phyloP scores from a whole-genome alignment of 1,140 invertebrate genomes.

The Cydia splendana region DNA sequence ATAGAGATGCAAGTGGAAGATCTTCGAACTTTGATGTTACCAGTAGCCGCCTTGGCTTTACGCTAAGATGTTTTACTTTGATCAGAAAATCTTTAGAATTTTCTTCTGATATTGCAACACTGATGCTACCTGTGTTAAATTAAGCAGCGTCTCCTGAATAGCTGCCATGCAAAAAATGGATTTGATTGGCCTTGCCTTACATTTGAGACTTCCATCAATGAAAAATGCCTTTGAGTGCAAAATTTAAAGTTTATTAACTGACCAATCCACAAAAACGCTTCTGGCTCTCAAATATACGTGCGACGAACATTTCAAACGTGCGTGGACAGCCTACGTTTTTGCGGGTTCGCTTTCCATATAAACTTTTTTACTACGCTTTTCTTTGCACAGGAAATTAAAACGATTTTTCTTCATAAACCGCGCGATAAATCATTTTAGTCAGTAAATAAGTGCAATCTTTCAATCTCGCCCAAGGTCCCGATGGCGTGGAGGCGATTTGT shows the following conservation, averaged over 20 bases:
- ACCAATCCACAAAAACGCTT: not conserved
- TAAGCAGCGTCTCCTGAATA: not conserved
- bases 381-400: constrained; percentile 30
- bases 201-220: not conserved
- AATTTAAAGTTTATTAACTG: not conserved
- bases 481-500: constrained; percentile 22
- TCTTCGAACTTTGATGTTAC: too few species aligned
- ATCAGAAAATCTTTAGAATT: too few species aligned
- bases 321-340: not conserved
- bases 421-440: constrained; percentile 29
- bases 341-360: not conserved
- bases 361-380: constrained; percentile 26
- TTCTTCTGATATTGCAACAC: too few species aligned
- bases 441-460: constrained; percentile 40
- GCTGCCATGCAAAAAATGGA: not conserved
- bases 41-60: too few species aligned
- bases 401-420: constrained; percentile 33
- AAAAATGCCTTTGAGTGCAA: not conserved
- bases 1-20: too few species aligned
- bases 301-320: not conserved
- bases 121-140: not conserved
- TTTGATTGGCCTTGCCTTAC: not conserved
- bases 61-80: too few species aligned
- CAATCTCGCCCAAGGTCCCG: constrained; percentile 40
- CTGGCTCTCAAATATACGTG: not conserved